Conservation (phyloP, 2,888 invertebrate species). For the Zonitis immaculata region DNA sequence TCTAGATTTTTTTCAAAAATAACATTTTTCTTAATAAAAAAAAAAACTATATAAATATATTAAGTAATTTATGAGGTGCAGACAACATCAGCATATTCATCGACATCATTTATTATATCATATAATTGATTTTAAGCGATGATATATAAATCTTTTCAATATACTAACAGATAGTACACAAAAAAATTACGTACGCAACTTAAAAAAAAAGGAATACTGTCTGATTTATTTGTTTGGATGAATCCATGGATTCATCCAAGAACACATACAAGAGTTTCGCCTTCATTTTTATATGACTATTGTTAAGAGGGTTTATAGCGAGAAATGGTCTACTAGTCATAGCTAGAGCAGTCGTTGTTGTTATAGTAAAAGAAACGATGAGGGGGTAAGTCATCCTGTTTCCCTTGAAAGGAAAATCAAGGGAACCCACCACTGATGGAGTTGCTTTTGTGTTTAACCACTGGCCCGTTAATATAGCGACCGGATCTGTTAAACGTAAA, state of each 20-base stretch:
- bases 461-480: constrained; percentile 38
- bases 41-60: constrained; percentile 25
- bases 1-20: no score
- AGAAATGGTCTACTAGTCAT: neutral
- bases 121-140: constrained; percentile 33
- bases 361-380: neutral
- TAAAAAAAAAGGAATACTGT: constrained; percentile 19
- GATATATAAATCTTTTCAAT: constrained; percentile 30
- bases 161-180: constrained; percentile 14
- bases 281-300: no score
- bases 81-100: constrained; percentile 34
- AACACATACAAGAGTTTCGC: no score
- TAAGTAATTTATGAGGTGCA: constrained; percentile 32
- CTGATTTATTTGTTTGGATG: no score
- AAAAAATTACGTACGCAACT: constrained; percentile 25
- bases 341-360: no score
- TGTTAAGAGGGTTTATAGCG: constrained; percentile 3
- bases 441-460: constrained; percentile 45
- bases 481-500: constrained; percentile 42
- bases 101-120: constrained; percentile 33
- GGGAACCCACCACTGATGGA: constrained; percentile 38
- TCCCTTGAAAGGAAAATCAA: constrained; percentile 35
- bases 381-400: constrained; percentile 2
- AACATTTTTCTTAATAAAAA: constrained; percentile 20
- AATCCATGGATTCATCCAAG: no score